Evolutionary conservation across 2,797 vertebrate genomes (phyloP), one percentile per base, ranked within the genome.

Genomic region (Setipinna tenuifilis): DNA sequence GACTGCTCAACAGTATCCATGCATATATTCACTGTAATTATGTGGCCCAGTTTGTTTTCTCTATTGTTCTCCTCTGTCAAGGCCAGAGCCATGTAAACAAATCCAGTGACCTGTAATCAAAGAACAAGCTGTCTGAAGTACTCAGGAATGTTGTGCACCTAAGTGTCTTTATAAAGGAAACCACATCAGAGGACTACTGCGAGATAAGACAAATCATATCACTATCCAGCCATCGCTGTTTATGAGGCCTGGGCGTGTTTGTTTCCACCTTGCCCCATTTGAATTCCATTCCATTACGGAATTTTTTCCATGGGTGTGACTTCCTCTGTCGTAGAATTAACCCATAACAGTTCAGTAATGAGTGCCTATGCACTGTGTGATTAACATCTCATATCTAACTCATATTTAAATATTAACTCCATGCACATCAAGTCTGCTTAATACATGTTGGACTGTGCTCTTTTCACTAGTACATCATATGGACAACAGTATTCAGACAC

Each of bases 381-480:
- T 54, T 5, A 41, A 41, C 5, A 2, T 2, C 5, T 5, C 35
- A 41, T 41, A 41, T 41, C 50, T 54, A 16, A 12, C 14, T n/a
- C n/a, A n/a, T n/a, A 54, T 54, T 2, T 54, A 54, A 54, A 11
- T 54, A 54, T 54, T 54, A 12, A 54, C 14, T 54, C 10, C 50
- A 54, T 54, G 50, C 50, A 54, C 10, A 10, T 54, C 14, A 54
- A n/a, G n/a, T 54, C 50, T 12, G 50, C 50, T 12, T 6, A 10
- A 10, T 28, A 75, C 21, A 48, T 41, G 31, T 46, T 84, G 82
- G 83, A 83, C 86, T 88, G 84, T 88, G 85, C 6, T 23, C 82
- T 0, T 0, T 48, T 81, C n/a, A n/a, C n/a, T n/a, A n/a, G n/a
- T 41, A 41, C 35, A 41, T 5, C 5, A 54, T 75, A 80, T 9